Percentiles rank a stretch among this genome's conserved stretches.
Evolutionary conservation across 2,113 vertebrate genomes (phyloP).

Genomic region (Solea senegalensis): DNA sequence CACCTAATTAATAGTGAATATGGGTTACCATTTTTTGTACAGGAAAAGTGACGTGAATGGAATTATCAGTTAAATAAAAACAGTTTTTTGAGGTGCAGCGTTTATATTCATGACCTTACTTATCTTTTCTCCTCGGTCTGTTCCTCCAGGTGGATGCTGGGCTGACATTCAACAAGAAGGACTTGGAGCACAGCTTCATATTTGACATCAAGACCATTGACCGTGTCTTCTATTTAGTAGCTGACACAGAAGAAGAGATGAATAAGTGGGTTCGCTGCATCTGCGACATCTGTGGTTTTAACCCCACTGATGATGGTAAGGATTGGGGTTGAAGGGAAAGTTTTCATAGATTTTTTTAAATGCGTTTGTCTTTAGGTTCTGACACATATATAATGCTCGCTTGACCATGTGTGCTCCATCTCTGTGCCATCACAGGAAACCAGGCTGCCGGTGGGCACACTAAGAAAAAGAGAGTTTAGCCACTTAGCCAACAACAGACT

Average conservation of each 20-base stretch:
- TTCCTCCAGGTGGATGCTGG: constrained; percentile 90
- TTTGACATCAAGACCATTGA: constrained; percentile 99
- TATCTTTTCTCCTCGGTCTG: background rate
- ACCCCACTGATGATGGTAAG: constrained; percentile 97
- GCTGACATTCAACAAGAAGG: constrained; percentile 97
- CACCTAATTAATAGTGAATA: too few species aligned
- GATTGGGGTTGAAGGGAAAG: background rate
- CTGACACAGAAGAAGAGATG: constrained; percentile 99
- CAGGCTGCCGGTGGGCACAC: too few species aligned
- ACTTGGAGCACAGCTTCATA: constrained; percentile 99
- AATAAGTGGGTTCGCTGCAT: constrained; percentile 99
- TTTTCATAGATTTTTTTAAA: background rate
- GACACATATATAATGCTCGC: background rate
- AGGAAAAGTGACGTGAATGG: too few species aligned
- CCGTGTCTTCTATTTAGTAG: constrained; percentile 97
- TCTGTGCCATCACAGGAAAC: too few species aligned
- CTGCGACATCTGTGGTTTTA: constrained; percentile 99
- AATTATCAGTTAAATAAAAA: too few species aligned
- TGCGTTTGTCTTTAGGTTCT: background rate
- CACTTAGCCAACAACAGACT: too few species aligned
- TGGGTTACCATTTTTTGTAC: too few species aligned
- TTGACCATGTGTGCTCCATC: too few species aligned
- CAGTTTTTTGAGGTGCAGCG: too few species aligned
- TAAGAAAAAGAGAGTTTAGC: too few species aligned
- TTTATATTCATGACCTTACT: too few species aligned